Conservation (phyloP, 2,888 invertebrate species). For the Lapara coniferarum region DNA sequence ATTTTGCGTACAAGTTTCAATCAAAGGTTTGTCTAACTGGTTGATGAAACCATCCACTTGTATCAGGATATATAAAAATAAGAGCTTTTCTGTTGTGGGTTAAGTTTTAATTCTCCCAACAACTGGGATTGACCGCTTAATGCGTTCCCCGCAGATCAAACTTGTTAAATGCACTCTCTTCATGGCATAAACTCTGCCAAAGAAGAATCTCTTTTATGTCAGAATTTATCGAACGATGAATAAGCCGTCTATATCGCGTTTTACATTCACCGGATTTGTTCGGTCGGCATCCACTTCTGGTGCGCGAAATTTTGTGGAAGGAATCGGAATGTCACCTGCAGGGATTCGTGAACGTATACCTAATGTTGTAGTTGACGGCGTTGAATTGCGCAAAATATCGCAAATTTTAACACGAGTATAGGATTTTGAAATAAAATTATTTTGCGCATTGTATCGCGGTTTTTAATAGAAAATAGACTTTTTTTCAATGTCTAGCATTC, state of each 20-base stretch:
- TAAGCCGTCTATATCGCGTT: neutral
- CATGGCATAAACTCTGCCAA: neutral
- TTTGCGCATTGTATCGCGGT: too few relatives aligned
- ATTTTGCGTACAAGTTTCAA: neutral
- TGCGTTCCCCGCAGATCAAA: neutral
- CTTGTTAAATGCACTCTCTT: neutral
- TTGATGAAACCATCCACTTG: neutral
- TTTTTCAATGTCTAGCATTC: too few relatives aligned
- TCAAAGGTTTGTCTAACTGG: neutral
- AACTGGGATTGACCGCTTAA: neutral
- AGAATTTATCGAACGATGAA: neutral
- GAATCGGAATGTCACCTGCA: slow-evolving; percentile 20
- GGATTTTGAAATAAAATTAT: too few relatives aligned
- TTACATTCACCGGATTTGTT: slow-evolving; percentile 1
- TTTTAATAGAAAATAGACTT: too few relatives aligned
- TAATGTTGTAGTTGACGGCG: slow-evolving; percentile 14
- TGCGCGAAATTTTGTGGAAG: slow-evolving; percentile 17
- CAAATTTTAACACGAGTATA: neutral
- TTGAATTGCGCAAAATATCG: slow-evolving; percentile 2
- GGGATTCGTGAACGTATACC: slow-evolving; percentile 13
- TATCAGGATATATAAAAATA: neutral
- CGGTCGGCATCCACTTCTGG: neutral
- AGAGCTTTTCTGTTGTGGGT: neutral
- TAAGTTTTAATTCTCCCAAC: neutral
- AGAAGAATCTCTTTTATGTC: neutral